Evolutionary conservation across 2,797 vertebrate genomes (phyloP).

Genomic region (Pipistrellus nathusii): DNA sequence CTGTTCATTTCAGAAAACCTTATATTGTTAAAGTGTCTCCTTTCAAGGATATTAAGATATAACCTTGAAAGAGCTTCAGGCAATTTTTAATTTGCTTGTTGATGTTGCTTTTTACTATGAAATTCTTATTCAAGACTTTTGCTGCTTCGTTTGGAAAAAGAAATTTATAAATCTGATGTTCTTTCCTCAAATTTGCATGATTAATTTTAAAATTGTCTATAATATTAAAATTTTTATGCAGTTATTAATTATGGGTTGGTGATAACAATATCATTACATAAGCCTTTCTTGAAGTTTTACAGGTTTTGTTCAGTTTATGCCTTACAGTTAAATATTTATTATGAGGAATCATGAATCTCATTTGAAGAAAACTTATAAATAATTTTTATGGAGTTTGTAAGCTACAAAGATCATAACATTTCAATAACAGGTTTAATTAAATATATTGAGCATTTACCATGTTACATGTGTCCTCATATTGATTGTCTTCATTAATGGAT

Average conservation of each 20-base stretch:
- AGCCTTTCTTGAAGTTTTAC: not conserved
- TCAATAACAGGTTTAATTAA: slow-evolving; percentile 36
- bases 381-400: not conserved
- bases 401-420: slow-evolving; percentile 34
- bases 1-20: slow-evolving; percentile 27
- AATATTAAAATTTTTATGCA: not conserved
- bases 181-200: slow-evolving; percentile 26
- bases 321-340: slow-evolving; percentile 1
- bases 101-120: not conserved
- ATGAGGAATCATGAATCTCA: slow-evolving; percentile 3
- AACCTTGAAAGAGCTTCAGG: slow-evolving; percentile 45
- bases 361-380: slow-evolving; percentile 29
- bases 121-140: not conserved
- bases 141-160: slow-evolving; percentile 7
- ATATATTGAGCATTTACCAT: not conserved
- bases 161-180: not conserved
- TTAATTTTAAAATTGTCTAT: slow-evolving; percentile 14
- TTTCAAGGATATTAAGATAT: not conserved
- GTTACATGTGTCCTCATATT: not conserved
- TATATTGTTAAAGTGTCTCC: slow-evolving; percentile 19
- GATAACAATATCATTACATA: not conserved
- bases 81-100: slow-evolving; percentile 56
- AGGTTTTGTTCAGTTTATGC: slow-evolving; percentile 19
- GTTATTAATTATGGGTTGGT: slow-evolving; percentile 46
- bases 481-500: not conserved